Percentiles rank a stretch among this genome's conserved stretches.
These are phyloP conservation scores for Megamerina dolium DNA, from an alignment of 2,888 invertebrate genomes.

Conservation along the genomic window DNA sequence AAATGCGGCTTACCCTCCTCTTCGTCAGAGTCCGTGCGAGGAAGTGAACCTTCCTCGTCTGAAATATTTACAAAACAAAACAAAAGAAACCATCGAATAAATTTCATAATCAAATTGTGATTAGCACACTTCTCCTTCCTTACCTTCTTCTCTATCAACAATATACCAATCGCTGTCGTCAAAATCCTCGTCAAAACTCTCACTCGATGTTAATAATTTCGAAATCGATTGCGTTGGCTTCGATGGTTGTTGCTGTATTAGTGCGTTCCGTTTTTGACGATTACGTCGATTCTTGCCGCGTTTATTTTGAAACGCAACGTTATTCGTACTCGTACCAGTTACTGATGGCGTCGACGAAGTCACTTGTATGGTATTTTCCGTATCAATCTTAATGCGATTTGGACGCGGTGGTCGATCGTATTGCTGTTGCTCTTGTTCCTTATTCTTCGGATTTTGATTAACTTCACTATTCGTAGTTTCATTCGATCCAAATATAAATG, in stretches of 20 bases:
- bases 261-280: conserved; percentile 17
- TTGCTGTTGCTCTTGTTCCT: conserved; percentile 18
- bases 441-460: conserved; percentile 20
- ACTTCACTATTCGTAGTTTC: conserved; percentile 30
- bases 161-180: conserved; percentile 56
- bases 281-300: conserved; percentile 24
- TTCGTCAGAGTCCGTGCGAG: conserved; percentile 44
- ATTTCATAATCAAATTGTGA: too few relatives aligned
- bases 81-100: not conserved
- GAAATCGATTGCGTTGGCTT: conserved; percentile 16
- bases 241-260: conserved; percentile 1
- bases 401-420: conserved; percentile 10
- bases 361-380: conserved; percentile 36
- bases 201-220: conserved; percentile 29
- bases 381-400: conserved; percentile 20
- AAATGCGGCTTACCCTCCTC: conserved; percentile 42
- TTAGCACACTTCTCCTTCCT: conserved; percentile 18
- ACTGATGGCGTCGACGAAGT: conserved; percentile 42
- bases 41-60: conserved; percentile 39
- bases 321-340: conserved; percentile 26
- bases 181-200: conserved; percentile 20
- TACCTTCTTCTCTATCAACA: conserved; percentile 50
- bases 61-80: not conserved
- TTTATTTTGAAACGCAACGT: conserved; percentile 9
- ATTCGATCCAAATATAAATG: conserved; percentile 52